Percentiles rank a stretch among this genome's conserved stretches.
These are phyloP conservation scores for Mirounga angustirostris DNA, from an alignment of 2,113 vertebrate species.

Conservation along the genomic window DNA sequence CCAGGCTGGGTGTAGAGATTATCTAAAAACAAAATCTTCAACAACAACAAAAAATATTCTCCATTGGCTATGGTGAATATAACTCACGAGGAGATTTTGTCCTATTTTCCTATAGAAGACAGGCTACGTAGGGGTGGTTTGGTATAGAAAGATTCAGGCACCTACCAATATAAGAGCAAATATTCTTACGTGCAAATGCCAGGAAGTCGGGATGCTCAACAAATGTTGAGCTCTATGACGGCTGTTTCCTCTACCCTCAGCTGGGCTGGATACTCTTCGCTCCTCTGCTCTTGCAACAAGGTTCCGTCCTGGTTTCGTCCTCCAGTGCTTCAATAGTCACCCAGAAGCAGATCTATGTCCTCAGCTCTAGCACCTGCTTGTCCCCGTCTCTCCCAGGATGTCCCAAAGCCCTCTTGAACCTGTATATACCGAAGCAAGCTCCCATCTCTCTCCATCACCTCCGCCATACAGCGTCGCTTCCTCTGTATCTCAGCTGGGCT, in stretches of 20 bases:
- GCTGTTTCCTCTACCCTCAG: background rate
- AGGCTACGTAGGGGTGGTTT: background rate
- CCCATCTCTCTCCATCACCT: background rate
- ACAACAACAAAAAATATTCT: background rate
- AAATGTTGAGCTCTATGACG: background rate
- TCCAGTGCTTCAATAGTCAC: background rate
- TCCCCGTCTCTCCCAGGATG: background rate
- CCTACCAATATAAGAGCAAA: conserved; percentile 30
- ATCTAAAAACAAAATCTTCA: background rate
- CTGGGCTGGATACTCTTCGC: background rate
- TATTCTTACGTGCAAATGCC: background rate
- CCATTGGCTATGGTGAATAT: background rate
- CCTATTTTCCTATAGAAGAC: background rate
- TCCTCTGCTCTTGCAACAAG: conserved; percentile 37
- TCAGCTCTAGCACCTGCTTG: background rate
- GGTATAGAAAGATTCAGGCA: conserved; percentile 27
- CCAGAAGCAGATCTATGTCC: background rate
- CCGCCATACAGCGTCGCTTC: background rate
- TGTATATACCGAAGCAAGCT: background rate
- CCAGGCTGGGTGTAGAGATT: background rate
- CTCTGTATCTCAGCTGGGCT: background rate
- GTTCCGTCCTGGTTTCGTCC: background rate
- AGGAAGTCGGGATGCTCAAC: background rate
- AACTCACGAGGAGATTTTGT: conserved; percentile 54
- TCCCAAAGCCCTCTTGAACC: background rate